Conservation (phyloP, 1,140 invertebrate genomes). For the Aphelinus certus region DNA sequence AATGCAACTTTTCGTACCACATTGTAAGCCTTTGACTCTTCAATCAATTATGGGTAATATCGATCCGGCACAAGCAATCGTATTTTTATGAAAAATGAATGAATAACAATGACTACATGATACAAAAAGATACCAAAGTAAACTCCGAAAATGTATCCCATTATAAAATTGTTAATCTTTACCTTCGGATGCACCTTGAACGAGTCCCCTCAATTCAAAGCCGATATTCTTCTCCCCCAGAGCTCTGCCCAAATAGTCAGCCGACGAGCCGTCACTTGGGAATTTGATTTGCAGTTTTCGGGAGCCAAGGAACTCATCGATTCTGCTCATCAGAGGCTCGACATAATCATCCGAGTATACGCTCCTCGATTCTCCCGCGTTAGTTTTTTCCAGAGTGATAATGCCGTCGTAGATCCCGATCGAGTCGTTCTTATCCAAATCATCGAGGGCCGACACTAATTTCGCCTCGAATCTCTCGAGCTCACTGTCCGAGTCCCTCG, state of each 20-base stretch:
- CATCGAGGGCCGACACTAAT: constrained; percentile 53
- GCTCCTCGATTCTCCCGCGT: constrained; percentile 27
- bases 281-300: constrained; percentile 54
- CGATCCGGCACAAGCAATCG: too few relatives aligned
- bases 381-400: constrained; percentile 56
- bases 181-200: constrained; percentile 60
- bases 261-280: constrained; percentile 57
- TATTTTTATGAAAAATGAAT: too few relatives aligned
- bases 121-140: too few relatives aligned
- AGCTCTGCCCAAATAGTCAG: constrained; percentile 59
- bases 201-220: constrained; percentile 53
- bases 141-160: too few relatives aligned
- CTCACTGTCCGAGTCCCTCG: constrained; percentile 26
- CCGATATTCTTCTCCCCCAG: constrained; percentile 56
- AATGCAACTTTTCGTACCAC: too few relatives aligned
- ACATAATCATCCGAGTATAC: constrained; percentile 17
- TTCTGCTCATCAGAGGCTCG: constrained; percentile 56
- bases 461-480: constrained; percentile 48
- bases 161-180: constrained; percentile 30
- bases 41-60: too few relatives aligned
- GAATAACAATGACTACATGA: too few relatives aligned
- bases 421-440: constrained; percentile 49
- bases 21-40: too few relatives aligned
- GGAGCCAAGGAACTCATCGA: constrained; percentile 56
- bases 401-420: constrained; percentile 57